Base-by-base conservation (phyloP, 2,113 vertebrate species). In the Cynopterus brachyotis region DNA sequence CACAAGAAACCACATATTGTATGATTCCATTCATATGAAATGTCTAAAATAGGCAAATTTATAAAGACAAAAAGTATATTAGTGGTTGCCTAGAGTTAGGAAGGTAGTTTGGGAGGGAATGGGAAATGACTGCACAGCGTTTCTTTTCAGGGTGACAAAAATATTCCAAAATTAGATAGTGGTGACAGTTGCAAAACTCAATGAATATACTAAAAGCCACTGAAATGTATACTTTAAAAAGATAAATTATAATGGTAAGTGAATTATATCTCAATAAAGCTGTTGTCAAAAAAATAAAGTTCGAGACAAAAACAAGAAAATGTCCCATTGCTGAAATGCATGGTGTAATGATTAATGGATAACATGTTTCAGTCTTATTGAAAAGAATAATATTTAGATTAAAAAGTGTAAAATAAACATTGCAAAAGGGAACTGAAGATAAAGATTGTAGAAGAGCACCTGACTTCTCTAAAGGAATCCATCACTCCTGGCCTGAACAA, bases 391-490 rank as follows among this genome's bases (percentile, higher is more conserved):
- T 72, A 88, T 64, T 91, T 35, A 94, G 45, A 94, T 83, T 87
- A 42, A 88, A 95, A 88, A 88, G 91, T 50, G 50, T 87, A 94
- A 91, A 97, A 95, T 70, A 96, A 96, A 95, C 91, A 94, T 35
- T 87, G 9, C 87, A 94, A 95, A 62, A 95, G 62, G 91, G 55
- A 88, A 83, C n/a, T 79, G 87, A 91, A 87, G 73, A 87, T 32
- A 90, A 81, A 91, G 59, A 50, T 16, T 76, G 0, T 88, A 85
- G 81, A 45, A 94, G 91, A 95, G 87, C 62, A 94, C 69, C 62
- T 95, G 91, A 91, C 82, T 72, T 15, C 22, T 94, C 81, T 78
- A 95, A 83, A 81, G 76, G 76, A 93, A 94, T 66, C 40, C n/a
- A 78, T 45, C n/a, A 91, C 76, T 95, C 55, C 45, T 72, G 11